Evolutionary conservation across 2,113 vertebrate species (phyloP).

Genomic region (Pituophis catenifer): DNA sequence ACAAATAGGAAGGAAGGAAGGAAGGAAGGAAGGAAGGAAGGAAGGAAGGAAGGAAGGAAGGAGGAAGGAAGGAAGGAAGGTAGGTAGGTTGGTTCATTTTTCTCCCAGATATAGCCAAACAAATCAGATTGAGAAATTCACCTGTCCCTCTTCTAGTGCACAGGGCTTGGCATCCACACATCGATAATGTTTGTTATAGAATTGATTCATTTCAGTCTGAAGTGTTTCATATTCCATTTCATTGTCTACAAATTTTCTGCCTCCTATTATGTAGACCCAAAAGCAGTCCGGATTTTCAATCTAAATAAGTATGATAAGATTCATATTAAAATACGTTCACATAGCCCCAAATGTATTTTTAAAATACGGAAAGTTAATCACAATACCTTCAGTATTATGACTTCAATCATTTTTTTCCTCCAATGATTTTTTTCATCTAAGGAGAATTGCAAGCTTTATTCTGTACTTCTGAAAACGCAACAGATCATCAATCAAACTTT

Average conservation of each 20-base stretch:
- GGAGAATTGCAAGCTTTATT: not conserved
- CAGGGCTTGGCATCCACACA: constrained; percentile 52
- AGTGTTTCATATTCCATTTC: constrained; percentile 68
- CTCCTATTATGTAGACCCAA: constrained; percentile 69
- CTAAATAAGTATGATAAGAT: constrained; percentile 44
- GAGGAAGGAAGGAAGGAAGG: not conserved
- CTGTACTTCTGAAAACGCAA: not conserved
- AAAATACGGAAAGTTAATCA: not conserved
- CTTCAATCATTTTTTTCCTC: constrained; percentile 46
- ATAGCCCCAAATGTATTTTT: accelerated
- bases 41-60: not conserved
- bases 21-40: not conserved
- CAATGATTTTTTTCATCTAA: not conserved
- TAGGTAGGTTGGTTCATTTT: not conserved
- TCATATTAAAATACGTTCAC: not conserved
- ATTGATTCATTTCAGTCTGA: constrained; percentile 65
- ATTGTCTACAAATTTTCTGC: constrained; percentile 11
- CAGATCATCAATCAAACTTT: not conserved
- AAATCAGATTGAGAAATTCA: constrained; percentile 44
- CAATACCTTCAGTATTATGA: constrained; percentile 52
- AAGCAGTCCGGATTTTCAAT: constrained; percentile 74
- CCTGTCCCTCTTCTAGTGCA: constrained; percentile 68
- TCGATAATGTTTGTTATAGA: constrained; percentile 57
- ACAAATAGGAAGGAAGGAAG: not conserved
- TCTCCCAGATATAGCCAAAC: not conserved